phyloP scores from a whole-genome alignment of 2,888 invertebrate species.

The Peribatodes rhomboidaria region DNA sequence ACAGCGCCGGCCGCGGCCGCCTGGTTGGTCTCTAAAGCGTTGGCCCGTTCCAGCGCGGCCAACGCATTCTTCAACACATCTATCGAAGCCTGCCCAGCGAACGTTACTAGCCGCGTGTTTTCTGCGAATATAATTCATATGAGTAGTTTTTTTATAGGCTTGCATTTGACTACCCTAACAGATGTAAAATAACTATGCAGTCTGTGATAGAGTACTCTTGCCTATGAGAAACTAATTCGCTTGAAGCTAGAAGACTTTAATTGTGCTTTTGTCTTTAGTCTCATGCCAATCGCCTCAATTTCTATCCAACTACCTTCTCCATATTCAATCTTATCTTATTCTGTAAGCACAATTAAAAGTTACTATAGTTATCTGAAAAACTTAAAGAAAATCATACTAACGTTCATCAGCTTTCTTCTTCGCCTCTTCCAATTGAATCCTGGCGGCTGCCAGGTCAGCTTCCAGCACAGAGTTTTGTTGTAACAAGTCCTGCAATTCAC shows the following conservation, averaged over 20 bases:
- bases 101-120: slow-evolving; percentile 56
- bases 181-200: too few relatives aligned
- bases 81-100: slow-evolving; percentile 70
- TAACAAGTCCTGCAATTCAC: slow-evolving; percentile 87
- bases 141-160: too few relatives aligned
- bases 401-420: slow-evolving; percentile 71
- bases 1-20: slow-evolving; percentile 69
- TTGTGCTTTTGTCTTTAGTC: too few relatives aligned
- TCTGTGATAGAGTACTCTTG: too few relatives aligned
- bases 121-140: slow-evolving; percentile 25
- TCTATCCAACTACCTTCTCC: too few relatives aligned
- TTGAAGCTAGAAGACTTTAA: too few relatives aligned
- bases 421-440: slow-evolving; percentile 76
- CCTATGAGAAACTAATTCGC: too few relatives aligned
- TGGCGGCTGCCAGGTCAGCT: slow-evolving; percentile 84
- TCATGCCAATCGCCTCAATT: too few relatives aligned
- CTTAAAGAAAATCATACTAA: slow-evolving; percentile 58
- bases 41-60: slow-evolving; percentile 65
- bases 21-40: slow-evolving; percentile 64
- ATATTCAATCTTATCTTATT: too few relatives aligned
- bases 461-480: slow-evolving; percentile 90
- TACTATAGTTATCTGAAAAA: neutral
- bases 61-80: slow-evolving; percentile 70
- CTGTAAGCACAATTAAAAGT: neutral
- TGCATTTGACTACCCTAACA: too few relatives aligned